phyloP scores from a whole-genome alignment of 2,797 vertebrate genomes.

The Prionace glauca region DNA sequence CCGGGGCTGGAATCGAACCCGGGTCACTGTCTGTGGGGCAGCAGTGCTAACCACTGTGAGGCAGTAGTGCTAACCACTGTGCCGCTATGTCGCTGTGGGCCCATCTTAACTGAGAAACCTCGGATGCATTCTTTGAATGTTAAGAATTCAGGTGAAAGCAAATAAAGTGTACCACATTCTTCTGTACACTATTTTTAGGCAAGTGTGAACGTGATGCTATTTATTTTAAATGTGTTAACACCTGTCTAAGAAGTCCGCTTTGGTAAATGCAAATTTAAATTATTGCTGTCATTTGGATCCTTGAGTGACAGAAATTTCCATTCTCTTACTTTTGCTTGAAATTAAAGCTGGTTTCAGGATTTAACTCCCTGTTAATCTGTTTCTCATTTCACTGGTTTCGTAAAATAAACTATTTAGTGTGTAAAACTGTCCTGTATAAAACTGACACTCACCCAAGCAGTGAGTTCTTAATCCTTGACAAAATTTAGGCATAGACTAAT shows the following conservation, averaged over 20 bases:
- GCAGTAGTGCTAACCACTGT: too few relatives aligned
- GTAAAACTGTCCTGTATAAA: neutral
- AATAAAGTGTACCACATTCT: neutral
- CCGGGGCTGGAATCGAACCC: too few relatives aligned
- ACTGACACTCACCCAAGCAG: neutral
- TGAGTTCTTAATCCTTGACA: neutral
- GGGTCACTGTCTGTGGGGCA: too few relatives aligned
- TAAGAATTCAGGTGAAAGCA: neutral
- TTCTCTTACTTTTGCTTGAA: too few relatives aligned
- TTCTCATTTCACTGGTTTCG: neutral
- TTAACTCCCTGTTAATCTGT: too few relatives aligned
- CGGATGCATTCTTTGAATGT: neutral
- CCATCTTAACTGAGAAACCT: neutral
- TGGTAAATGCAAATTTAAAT: neutral
- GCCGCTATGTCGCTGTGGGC: neutral
- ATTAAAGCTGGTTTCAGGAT: too few relatives aligned
- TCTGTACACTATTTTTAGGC: neutral
- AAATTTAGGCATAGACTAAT: neutral
- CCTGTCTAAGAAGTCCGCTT: neutral
- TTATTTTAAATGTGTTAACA: neutral
- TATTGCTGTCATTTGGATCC: neutral
- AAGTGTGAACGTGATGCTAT: neutral
- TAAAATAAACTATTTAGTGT: neutral
- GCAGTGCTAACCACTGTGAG: too few relatives aligned
- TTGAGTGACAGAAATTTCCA: neutral